Evolutionary conservation across 2,797 vertebrate species (phyloP).

Genomic region (Triplophysa bombifrons): DNA sequence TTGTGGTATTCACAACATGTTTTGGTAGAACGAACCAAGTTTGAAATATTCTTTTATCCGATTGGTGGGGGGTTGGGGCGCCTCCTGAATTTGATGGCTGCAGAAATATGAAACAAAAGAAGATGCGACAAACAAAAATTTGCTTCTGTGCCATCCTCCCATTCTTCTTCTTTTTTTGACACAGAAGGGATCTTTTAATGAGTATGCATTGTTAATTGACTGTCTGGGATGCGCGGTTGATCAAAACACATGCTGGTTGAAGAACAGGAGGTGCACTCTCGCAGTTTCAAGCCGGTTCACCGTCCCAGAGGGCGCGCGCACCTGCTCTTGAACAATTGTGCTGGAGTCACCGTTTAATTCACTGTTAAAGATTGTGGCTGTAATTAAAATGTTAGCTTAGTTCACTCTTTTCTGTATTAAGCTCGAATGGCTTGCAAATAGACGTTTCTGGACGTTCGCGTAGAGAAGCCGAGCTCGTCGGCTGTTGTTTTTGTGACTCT

Average conservation of each 20-base stretch:
- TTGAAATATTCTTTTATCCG: slow-evolving; percentile 50
- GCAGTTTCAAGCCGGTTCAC: slow-evolving; percentile 50
- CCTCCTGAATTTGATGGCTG: neutral
- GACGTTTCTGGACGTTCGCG: slow-evolving; percentile 40
- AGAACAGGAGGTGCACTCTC: slow-evolving; percentile 53
- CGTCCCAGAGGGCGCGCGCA: slow-evolving; percentile 57
- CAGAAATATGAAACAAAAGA: neutral
- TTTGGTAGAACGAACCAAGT: slow-evolving; percentile 39
- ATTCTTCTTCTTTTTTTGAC: slow-evolving; percentile 49
- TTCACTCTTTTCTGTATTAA: slow-evolving; percentile 34
- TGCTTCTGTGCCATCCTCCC: slow-evolving; percentile 36
- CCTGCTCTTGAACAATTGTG: slow-evolving; percentile 59
- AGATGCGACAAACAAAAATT: slow-evolving; percentile 19
- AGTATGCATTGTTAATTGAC: slow-evolving; percentile 66
- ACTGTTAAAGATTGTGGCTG: slow-evolving; percentile 61
- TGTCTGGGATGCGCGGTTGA: slow-evolving; percentile 59
- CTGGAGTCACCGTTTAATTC: slow-evolving; percentile 56
- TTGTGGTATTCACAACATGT: slow-evolving; percentile 8
- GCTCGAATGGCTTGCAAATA: slow-evolving; percentile 26
- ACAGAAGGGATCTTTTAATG: slow-evolving; percentile 57
- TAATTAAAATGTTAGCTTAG: slow-evolving; percentile 62
- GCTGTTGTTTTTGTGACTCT: slow-evolving; percentile 37
- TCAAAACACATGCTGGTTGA: slow-evolving; percentile 45
- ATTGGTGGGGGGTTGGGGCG: neutral
- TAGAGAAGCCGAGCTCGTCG: slow-evolving; percentile 25